A percentile compares a stretch with the other conserved stretches of the same genome.
Evolutionary conservation across 1,140 invertebrate species (phyloP).

Genomic region (Mya arenaria): DNA sequence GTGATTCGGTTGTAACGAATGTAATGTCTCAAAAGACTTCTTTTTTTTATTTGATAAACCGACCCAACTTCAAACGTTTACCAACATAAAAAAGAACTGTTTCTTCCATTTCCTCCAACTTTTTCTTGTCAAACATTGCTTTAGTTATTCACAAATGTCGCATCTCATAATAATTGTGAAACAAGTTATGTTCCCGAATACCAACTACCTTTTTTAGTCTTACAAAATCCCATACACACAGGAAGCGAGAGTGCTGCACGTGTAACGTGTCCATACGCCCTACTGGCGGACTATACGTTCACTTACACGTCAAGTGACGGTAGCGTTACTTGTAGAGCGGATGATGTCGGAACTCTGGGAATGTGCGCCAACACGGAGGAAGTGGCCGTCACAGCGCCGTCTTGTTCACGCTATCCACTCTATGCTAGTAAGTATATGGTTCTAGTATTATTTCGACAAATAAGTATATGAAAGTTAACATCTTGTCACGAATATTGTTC

Average conservation of each 20-base stretch:
- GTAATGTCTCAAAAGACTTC: not conserved
- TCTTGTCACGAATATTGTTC: too few species aligned
- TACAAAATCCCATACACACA: too few species aligned
- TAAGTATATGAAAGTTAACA: too few species aligned
- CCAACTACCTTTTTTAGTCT: too few species aligned
- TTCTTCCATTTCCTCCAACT: too few species aligned
- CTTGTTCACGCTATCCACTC: conserved; percentile 1
- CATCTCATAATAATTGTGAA: too few species aligned
- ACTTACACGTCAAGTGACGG: not conserved
- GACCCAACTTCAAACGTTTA: too few species aligned
- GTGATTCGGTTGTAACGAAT: not conserved
- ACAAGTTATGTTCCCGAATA: too few species aligned
- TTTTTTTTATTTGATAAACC: not conserved
- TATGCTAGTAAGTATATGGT: conserved; percentile 21
- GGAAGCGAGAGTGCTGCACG: not conserved
- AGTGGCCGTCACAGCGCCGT: not conserved
- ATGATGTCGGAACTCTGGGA: not conserved
- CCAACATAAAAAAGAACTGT: too few species aligned
- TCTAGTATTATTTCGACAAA: too few species aligned
- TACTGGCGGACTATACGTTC: conserved; percentile 28
- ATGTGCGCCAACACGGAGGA: conserved; percentile 20
- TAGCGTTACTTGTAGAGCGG: not conserved
- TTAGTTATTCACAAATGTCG: too few species aligned
- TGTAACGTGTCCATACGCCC: conserved; percentile 20
- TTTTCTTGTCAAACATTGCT: too few species aligned